phyloP scores from a whole-genome alignment of 2,797 vertebrate species.

The Limnodromus scolopaceus region DNA sequence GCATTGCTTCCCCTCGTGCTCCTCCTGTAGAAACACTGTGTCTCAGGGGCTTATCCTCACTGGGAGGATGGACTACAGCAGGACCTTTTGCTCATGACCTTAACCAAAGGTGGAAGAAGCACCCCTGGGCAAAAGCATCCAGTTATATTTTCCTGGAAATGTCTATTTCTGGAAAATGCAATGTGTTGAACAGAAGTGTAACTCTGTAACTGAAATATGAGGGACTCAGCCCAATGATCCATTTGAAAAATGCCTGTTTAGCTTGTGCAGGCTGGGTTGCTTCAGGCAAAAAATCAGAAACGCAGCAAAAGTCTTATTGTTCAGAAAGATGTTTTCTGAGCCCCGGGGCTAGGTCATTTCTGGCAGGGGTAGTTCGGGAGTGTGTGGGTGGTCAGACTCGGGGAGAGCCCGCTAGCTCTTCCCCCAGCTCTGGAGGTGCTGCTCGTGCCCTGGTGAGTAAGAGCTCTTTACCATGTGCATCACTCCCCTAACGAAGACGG shows the following conservation, averaged over 20 bases:
- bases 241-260: neutral
- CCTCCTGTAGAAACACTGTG: neutral
- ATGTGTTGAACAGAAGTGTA: neutral
- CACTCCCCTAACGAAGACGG: rapidly evolving
- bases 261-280: neutral
- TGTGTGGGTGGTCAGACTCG: rapidly evolving
- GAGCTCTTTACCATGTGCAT: rapidly evolving
- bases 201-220: neutral
- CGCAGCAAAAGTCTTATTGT: neutral
- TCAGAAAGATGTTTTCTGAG: neutral
- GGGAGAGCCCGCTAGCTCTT: neutral
- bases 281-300: slow-evolving; percentile 9
- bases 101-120: neutral
- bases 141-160: neutral
- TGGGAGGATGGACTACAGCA: neutral
- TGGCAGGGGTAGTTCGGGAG: neutral
- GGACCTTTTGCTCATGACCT: neutral
- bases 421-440: neutral
- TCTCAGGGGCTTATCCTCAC: neutral
- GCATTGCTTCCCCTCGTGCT: neutral
- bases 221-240: neutral
- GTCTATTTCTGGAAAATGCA: neutral
- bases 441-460: rapidly evolving
- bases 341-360: neutral
- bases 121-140: neutral